phyloP scores from a whole-genome alignment of 2,888 invertebrate species.

The Polyommatus iphigenia region DNA sequence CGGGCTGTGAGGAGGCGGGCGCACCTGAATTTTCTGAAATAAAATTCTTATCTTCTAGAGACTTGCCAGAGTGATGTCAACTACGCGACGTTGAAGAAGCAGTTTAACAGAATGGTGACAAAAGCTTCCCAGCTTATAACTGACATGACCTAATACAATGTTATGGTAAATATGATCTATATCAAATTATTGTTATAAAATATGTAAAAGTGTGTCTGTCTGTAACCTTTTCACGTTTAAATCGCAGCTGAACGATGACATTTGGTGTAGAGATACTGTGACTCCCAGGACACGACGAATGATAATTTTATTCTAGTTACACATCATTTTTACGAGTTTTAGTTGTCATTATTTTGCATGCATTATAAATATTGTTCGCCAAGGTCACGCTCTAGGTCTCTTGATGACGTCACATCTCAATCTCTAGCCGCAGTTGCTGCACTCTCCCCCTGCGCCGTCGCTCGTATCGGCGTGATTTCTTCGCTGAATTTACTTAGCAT shows the following conservation, averaged over 20 bases:
- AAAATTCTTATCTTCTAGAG: neutral
- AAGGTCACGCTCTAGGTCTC: neutral
- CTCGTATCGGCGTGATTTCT: conserved; percentile 43
- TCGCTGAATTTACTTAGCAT: conserved; percentile 58
- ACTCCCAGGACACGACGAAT: no score
- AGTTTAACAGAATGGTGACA: neutral
- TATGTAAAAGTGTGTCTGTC: no score
- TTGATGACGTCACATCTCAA: neutral
- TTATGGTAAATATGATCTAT: no score
- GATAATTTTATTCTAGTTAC: no score
- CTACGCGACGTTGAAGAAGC: neutral
- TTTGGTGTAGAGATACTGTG: no score
- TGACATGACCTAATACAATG: no score
- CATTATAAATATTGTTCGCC: no score
- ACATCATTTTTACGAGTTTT: no score
- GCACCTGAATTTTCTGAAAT: conserved; percentile 46
- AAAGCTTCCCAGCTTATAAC: neutral
- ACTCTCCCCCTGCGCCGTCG: conserved; percentile 40
- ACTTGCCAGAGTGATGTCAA: neutral
- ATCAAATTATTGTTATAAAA: no score
- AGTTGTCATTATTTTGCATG: no score
- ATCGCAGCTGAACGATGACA: no score
- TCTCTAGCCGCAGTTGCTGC: neutral
- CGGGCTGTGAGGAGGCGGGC: conserved; percentile 35
- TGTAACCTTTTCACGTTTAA: no score